Base-by-base conservation (phyloP, 2,888 invertebrate species). In the Stomorhina lunata region DNA sequence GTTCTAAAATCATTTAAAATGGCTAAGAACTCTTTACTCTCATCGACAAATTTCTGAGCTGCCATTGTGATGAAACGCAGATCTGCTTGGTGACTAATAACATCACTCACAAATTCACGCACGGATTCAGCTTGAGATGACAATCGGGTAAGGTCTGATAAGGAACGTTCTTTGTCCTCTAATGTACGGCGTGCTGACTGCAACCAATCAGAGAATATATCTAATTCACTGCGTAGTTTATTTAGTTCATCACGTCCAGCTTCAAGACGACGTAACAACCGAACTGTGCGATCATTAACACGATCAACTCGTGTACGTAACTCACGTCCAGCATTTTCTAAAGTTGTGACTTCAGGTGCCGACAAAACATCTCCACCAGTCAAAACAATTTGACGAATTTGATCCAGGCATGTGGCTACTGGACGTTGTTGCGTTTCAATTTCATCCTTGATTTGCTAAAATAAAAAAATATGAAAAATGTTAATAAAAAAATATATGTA, bases 41-140 rank as follows among this genome's bases (percentile, higher is more conserved):
- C 98, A 87, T 98, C 98, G 25, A 98, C 95, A 90, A 98, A 98
- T 91, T 98, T 98, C 92, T 98, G 98, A 1, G 97, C 97, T 1
- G 98, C 95, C 96, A 98, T 98, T 2, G 97, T 97, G 86, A 99
- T 97, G 91, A 98, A 99, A 77, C 98, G 93, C 32, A 98, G 92
- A 91, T 99, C 99, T 0, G 98, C 99, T 90, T 98, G 98, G 89
- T 98, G 98, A 0, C 97, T 96, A 88, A 98, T 97, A 2, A 99
- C 97, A 91, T 98, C 98, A 84, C 95, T 96, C 32, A 97, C 96
- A 90, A 98, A 97, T 87, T 97, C 97, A 37, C 96, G 93, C 4
- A 96, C 95, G n/a, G 95, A 94, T 85, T 97, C 96, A 27, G 94
- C 93, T 88, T 95, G 95, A 9, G 93, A 93, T 50, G 94, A 93